Conservation (phyloP, 2,888 invertebrate species). For the Nebria brevicollis region DNA sequence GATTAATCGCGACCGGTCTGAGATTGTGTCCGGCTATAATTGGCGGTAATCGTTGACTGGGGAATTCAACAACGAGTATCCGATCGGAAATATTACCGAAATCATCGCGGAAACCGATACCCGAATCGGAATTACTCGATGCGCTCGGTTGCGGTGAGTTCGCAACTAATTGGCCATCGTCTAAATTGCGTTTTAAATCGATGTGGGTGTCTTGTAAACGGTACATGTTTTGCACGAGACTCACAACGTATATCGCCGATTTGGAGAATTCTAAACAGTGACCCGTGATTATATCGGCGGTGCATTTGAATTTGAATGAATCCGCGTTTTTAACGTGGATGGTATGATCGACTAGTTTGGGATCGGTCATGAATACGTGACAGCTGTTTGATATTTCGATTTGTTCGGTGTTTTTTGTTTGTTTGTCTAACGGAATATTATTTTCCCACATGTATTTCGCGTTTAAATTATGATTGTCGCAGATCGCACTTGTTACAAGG, state of each 20-base stretch:
- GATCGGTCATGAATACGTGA: slow-evolving; percentile 94
- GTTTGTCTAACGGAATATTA: slow-evolving; percentile 38
- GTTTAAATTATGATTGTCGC: slow-evolving; percentile 57
- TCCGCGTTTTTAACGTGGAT: slow-evolving; percentile 83
- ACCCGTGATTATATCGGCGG: slow-evolving; percentile 79
- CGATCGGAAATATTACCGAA: slow-evolving; percentile 84
- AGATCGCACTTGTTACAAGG: slow-evolving; percentile 84
- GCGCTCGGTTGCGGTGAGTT: slow-evolving; percentile 89
- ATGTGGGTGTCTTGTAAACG: slow-evolving; percentile 66
- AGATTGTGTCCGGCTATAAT: slow-evolving; percentile 50
- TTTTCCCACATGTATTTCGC: slow-evolving; percentile 52
- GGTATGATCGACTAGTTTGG: slow-evolving; percentile 83
- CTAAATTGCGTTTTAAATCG: slow-evolving; percentile 38
- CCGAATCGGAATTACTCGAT: slow-evolving; percentile 94
- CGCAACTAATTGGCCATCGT: slow-evolving; percentile 67
- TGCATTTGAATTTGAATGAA: slow-evolving; percentile 87
- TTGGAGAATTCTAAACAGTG: slow-evolving; percentile 90
- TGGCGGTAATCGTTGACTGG: slow-evolving; percentile 60
- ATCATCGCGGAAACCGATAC: slow-evolving; percentile 93
- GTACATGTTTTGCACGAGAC: slow-evolving; percentile 78
- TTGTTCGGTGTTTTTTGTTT: slow-evolving; percentile 56
- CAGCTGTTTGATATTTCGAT: slow-evolving; percentile 84
- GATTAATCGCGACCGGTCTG: slow-evolving; percentile 58
- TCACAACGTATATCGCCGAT: slow-evolving; percentile 81
- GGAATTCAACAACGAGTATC: slow-evolving; percentile 81